phyloP scores from a whole-genome alignment of 2,888 invertebrate species.

The Ochlodes sylvanus region DNA sequence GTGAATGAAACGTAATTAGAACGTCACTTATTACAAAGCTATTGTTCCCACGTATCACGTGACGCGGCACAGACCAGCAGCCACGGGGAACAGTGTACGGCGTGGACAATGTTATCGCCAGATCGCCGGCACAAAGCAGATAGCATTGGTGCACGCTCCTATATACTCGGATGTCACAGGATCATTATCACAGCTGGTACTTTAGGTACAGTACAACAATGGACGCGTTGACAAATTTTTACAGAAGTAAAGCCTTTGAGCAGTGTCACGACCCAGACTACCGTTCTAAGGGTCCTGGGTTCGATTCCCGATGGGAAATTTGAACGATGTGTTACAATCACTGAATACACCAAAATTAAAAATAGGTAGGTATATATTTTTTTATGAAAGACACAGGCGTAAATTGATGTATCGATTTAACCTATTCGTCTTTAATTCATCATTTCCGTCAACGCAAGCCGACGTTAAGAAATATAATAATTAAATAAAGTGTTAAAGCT shows the following conservation, averaged over 20 bases:
- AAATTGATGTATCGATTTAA: no score
- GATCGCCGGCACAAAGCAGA: slow-evolving; percentile 42
- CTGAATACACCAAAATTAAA: no score
- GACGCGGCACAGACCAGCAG: not conserved
- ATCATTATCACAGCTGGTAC: not conserved
- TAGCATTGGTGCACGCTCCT: not conserved
- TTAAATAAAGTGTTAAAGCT: not conserved
- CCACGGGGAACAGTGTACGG: slow-evolving; percentile 44
- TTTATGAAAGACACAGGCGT: no score
- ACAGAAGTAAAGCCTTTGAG: not conserved
- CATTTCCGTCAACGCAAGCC: not conserved
- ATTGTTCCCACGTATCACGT: slow-evolving; percentile 29
- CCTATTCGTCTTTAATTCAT: not conserved
- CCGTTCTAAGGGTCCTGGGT: no score
- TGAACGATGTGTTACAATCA: no score
- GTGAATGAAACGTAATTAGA: slow-evolving; percentile 21
- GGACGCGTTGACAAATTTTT: not conserved
- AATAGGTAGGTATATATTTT: no score
- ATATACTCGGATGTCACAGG: not conserved
- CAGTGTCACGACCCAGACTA: no score
- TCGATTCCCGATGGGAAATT: no score
- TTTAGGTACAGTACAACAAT: not conserved
- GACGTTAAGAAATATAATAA: not conserved
- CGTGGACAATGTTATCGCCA: slow-evolving; percentile 64
- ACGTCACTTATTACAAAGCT: slow-evolving; percentile 22